Conservation (phyloP, 2,113 vertebrate species). For the Ammospiza nelsoni region DNA sequence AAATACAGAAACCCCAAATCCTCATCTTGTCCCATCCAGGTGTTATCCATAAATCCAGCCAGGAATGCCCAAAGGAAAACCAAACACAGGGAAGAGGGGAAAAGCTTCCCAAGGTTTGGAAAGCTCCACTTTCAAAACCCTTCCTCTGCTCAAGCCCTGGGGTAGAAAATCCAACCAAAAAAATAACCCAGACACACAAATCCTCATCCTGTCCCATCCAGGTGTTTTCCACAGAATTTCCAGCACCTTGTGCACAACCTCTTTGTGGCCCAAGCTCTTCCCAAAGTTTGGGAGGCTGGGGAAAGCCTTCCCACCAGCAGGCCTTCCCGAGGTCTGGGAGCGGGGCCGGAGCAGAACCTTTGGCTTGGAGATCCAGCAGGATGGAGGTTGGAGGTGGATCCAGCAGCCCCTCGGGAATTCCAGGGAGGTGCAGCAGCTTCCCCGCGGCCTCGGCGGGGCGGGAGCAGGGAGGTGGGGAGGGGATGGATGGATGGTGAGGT, state of each 20-base stretch:
- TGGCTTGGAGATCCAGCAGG: conserved; percentile 1
- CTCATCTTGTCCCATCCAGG: not conserved
- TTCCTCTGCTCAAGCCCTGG: not conserved
- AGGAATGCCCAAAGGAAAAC: not conserved
- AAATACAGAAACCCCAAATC: not conserved
- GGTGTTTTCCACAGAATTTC: not conserved
- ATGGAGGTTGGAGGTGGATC: not conserved
- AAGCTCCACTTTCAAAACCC: not conserved
- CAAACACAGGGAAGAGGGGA: not conserved
- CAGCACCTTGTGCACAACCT: not conserved
- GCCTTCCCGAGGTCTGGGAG: not conserved
- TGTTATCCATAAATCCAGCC: not conserved
- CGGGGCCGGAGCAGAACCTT: not conserved
- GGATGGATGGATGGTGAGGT: conserved; percentile 17
- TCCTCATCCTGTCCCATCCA: not conserved
- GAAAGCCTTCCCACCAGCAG: not conserved
- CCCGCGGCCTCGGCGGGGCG: not conserved
- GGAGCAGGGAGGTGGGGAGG: conserved; percentile 7
- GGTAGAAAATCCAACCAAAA: not conserved
- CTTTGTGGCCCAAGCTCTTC: not conserved
- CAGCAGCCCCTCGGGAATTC: conserved; percentile 12
- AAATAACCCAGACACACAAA: not conserved
- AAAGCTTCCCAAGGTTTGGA: not conserved
- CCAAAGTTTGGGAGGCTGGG: accelerated
- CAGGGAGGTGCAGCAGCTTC: conserved; percentile 35